Percentiles rank a stretch among this genome's conserved stretches.
Evolutionary conservation across 2,113 vertebrate species (phyloP).

Genomic region (Amazona vittata): DNA sequence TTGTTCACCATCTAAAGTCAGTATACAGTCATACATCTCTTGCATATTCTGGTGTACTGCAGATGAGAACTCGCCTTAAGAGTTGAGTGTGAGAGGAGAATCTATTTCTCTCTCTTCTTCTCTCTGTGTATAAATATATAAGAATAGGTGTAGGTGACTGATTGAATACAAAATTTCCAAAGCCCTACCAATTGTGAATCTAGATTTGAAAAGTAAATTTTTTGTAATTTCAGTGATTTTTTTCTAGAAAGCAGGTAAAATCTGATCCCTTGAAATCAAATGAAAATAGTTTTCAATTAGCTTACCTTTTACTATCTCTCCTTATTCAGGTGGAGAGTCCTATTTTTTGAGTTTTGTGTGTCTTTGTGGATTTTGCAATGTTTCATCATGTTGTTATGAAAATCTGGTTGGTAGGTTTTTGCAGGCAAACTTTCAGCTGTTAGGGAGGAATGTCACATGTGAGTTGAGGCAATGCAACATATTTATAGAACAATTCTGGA

Average conservation of each 20-base stretch:
- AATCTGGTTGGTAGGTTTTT: background rate
- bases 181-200: background rate
- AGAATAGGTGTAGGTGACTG: background rate
- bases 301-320: background rate
- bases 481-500: conserved; percentile 4
- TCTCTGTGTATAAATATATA: background rate
- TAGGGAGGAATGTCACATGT: background rate
- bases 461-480: background rate
- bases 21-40: background rate
- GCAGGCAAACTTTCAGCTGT: conserved; percentile 5
- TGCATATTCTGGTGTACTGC: background rate
- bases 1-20: background rate
- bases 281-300: background rate
- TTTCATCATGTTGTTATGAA: background rate
- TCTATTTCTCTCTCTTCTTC: background rate
- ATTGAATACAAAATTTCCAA: background rate
- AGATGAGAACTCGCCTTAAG: background rate
- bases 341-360: background rate
- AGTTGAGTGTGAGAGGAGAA: background rate
- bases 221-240: background rate
- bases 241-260: background rate
- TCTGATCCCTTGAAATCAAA: background rate
- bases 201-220: background rate
- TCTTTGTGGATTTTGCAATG: background rate
- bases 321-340: background rate